Evolutionary conservation across 2,888 invertebrate genomes (phyloP), one percentile per base, ranked within the genome.

Genomic region (Synergus japonicus): DNA sequence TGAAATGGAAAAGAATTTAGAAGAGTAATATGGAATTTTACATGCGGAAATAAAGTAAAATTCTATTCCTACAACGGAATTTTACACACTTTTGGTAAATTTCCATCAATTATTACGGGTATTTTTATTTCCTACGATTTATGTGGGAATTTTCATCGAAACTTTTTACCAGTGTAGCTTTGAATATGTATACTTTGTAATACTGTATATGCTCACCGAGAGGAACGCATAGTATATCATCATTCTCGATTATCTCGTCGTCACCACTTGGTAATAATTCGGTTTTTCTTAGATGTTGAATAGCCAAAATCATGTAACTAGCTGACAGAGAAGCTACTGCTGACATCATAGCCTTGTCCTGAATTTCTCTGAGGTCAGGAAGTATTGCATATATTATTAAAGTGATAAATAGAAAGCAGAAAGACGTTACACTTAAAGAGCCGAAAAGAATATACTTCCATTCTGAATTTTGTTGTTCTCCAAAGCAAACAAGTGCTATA

Each of bases 291-390:
- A 82, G 78, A 86, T 95, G 95, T 67, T 94, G 90, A n/a, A 94
- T 90, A n/a, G 94, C 94, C 44, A 95, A 91, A 7, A 93, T 92
- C 2, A 94, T 87, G 87, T 94, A 95, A 15, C 94, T 94, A 9
- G 94, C 85, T 0, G 94, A 93, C 91, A 95, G 93, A 82, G 94
- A 94, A 43, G 93, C 89, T 83, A 95, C 93, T 88, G 94, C 93
- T 82, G 94, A 93, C 92, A 95, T 93, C 88, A 95, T 94, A 85
- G 95, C 94, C 85, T 94, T 92, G 58, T 95, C 96, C 92, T 96
- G 94, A 18, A 95, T 92, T 81, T 94, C 94, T 77, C 95, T 93
- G 87, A 96, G 90, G 88, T 94, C 94, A 8, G 95, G 95, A 41
- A 96, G 89, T 73, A 93, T 92, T 66, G 92, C 88, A 89, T 96